Base-by-base conservation (phyloP, 2,797 vertebrate species). In the Aratinga solstitialis region DNA sequence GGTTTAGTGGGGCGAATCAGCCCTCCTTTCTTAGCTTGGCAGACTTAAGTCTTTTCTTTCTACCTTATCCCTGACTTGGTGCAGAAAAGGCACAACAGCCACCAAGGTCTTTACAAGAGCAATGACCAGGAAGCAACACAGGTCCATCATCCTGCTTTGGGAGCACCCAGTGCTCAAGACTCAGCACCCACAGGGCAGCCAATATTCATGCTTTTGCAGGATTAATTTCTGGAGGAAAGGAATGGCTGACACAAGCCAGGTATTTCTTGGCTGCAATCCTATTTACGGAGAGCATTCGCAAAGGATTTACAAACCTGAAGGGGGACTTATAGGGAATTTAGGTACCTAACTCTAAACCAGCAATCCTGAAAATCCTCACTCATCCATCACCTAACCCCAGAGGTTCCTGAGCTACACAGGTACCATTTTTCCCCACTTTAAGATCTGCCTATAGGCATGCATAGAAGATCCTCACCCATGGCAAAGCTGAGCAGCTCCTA, bases 271-370 rank as follows among this genome's bases (percentile, higher is more conserved):
- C 59, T 1, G 48, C 88, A 94, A 92, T 94, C 92, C 91, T 93
- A 82, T 95, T 97, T 93, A 93, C 74, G 0, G 0, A 76, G 77
- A 93, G 80, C 74, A 13, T 93, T 95, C 90, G 62, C 76, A 59
- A 79, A 93, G 83, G 93, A 93, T 96, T 97, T 95, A 90, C 69
- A 91, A 95, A 90, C 77, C 83, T 93, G 79, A 95, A 84, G 75
- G 83, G 73, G 86, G 94, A 96, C 95, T 97, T 96, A 88, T 93
- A 91, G 66, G 66, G 83, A 97, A 95, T 95, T 95, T 93, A 89
- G 94, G 94, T 80, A 62, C 85, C 90, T 92, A 90, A 81, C 80
- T 95, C 76, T 56, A 65, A 86, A 86, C 88, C 54, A 58, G 59
- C 0, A 0, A 92, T 82, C 80, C 83, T 84, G 76, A 97, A 97